These are phyloP conservation scores for Ciona savignyi DNA, from an alignment of 23 tunicate genomes.

Conservation along the genomic window DNA sequence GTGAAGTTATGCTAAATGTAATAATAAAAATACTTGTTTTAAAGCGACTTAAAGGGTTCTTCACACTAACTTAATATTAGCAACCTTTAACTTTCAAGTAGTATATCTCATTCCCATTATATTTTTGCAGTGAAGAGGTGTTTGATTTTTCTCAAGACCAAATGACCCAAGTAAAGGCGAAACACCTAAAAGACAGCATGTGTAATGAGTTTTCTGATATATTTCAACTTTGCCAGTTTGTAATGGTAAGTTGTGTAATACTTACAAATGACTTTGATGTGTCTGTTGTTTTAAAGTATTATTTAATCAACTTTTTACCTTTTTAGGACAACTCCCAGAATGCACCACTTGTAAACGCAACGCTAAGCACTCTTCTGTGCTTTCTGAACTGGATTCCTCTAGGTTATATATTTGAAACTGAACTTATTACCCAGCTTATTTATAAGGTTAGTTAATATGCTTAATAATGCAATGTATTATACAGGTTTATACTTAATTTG, in stretches of 20 bases:
- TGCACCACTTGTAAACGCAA: slow-evolving; percentile 82
- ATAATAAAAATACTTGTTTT: too few relatives aligned
- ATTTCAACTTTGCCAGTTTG: slow-evolving; percentile 94
- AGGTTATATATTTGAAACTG: slow-evolving; percentile 95
- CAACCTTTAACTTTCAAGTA: too few relatives aligned
- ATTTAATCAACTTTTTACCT: slow-evolving; percentile 1
- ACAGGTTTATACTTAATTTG: too few relatives aligned
- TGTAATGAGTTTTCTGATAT: slow-evolving; percentile 98
- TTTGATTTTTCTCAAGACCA: slow-evolving; percentile 98
- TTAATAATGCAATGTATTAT: neutral
- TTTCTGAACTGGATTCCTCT: slow-evolving; percentile 99
- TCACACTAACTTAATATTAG: too few relatives aligned
- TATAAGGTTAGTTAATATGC: slow-evolving; percentile 60
- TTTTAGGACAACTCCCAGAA: slow-evolving; percentile 91
- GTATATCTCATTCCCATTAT: too few relatives aligned
- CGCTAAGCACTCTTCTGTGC: slow-evolving; percentile 88
- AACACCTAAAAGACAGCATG: slow-evolving; percentile 97
- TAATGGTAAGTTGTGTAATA: slow-evolving; percentile 58
- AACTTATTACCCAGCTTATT: slow-evolving; percentile 70
- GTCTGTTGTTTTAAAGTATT: too few relatives aligned
- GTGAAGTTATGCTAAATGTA: too few relatives aligned
- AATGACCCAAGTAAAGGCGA: slow-evolving; percentile 99
- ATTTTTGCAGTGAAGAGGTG: slow-evolving; percentile 85
- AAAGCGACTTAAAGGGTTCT: too few relatives aligned
- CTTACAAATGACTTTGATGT: neutral